Evolutionary conservation across 2,113 vertebrate species (phyloP).

Genomic region (Progne subis): DNA sequence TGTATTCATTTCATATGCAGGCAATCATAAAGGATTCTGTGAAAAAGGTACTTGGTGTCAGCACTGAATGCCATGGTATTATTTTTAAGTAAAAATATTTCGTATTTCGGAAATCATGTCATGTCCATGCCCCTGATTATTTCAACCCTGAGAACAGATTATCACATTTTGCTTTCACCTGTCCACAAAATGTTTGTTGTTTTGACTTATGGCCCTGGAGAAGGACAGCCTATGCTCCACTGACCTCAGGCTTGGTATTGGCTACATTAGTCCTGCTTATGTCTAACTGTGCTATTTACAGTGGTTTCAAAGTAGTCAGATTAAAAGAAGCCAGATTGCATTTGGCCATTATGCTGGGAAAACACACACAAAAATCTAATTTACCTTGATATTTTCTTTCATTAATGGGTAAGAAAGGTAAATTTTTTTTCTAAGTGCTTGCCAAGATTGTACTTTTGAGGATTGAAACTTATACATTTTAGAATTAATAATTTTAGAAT

Average conservation of each 20-base stretch:
- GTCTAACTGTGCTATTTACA: neutral
- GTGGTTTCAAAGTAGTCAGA: neutral
- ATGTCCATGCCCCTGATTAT: neutral
- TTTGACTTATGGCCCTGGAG: neutral
- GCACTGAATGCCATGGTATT: neutral
- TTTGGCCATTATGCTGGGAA: neutral
- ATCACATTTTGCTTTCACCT: neutral
- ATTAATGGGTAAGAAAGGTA: neutral
- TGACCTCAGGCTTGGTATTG: neutral
- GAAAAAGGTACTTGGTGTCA: neutral
- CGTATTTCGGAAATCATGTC: neutral
- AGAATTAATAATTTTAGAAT: neutral
- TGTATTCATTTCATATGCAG: neutral
- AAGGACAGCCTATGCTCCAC: neutral
- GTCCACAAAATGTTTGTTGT: neutral
- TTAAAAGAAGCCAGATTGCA: neutral
- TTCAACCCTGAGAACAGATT: neutral
- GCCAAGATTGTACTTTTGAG: neutral
- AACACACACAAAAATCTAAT: neutral
- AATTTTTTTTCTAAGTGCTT: neutral
- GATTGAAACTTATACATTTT: neutral
- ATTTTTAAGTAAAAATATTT: neutral
- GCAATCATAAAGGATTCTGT: neutral
- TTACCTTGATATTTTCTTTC: neutral
- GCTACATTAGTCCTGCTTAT: neutral